Evolutionary conservation across 2,888 invertebrate species (phyloP), one percentile per base, ranked within the genome.

Genomic region (Aelia acuminata): DNA sequence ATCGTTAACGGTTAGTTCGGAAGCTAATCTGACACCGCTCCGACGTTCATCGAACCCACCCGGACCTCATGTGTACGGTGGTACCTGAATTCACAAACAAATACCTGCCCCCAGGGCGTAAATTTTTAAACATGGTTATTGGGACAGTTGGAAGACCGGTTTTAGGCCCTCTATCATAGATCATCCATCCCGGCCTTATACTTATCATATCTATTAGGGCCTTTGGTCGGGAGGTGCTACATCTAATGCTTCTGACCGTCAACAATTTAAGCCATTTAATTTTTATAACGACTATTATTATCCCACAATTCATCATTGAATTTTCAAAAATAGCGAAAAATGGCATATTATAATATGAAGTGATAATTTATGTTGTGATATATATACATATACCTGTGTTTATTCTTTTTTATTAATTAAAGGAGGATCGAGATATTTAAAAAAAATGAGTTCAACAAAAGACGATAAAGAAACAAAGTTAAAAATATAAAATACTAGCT

Each of bases 111-210:
- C 20, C 43, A n/a, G 43, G 43, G 43, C 22, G 3, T 26, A 70
- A 70, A 80, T 80, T 80, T 80, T n/a, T 80, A 47, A 80, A 80
- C 11, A 80, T 47, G n/a, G 80, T n/a, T 39, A 80, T 80, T n/a
- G 43, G 39, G 43, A 15, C 80, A n/a, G 5, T 3, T 80, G 43
- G 80, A 80, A 13, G 63, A 80, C 80, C 80, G 80, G 80, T 80
- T 80, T 80, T 43, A 43, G 80, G 75, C 39, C 39, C 80, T n/a
- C 43, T n/a, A 80, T 39, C 80, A 15, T 47, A 80, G 13, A 80
- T 43, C 80, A 43, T 47, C 22, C 7, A 1, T 4, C 80, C 39
- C 43, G 10, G 43, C 22, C n/a, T 43, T 47, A 80, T 80, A 80
- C 43, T 80, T 80, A 80, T 80, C 39, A 47, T 80, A 80, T 80